Evolutionary conservation across 2,113 vertebrate genomes (phyloP).

Genomic region (Brachyhypopomus occidentalis): DNA sequence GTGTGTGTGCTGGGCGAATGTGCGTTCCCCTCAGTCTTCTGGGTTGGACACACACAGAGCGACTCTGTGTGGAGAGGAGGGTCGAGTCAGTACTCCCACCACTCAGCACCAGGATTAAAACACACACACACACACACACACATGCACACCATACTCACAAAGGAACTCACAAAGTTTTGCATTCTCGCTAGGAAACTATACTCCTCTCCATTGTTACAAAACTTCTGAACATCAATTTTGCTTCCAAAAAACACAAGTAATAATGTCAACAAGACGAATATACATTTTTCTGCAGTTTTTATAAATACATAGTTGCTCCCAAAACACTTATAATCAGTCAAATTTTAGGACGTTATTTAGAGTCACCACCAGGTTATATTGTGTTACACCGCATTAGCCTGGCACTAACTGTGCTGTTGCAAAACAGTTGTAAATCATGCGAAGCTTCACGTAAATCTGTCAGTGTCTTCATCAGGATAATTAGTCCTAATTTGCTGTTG

Average conservation of each 20-base stretch:
- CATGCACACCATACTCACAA: constrained; percentile 8
- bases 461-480: constrained; percentile 69
- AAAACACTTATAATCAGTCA: constrained; percentile 15
- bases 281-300: constrained; percentile 4
- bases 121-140: constrained; percentile 33
- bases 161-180: too few relatives aligned
- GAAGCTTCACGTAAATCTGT: constrained; percentile 67
- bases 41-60: constrained; percentile 75
- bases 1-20: constrained; percentile 30
- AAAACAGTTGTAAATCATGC: constrained; percentile 63
- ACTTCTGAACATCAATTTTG: neutral
- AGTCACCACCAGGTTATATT: constrained; percentile 40
- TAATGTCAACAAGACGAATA: neutral
- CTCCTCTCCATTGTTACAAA: neutral
- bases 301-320: constrained; percentile 1
- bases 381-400: constrained; percentile 41
- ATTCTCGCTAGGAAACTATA: neutral
- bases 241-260: neutral
- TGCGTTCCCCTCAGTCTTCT: constrained; percentile 69
- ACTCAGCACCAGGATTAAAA: constrained; percentile 54
- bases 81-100: constrained; percentile 65
- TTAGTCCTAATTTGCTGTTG: constrained; percentile 72
- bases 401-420: constrained; percentile 57
- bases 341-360: constrained; percentile 18
- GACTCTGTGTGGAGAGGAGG: constrained; percentile 71